phyloP scores from a whole-genome alignment of 2,113 vertebrate genomes.

The Halichoeres trimaculatus region DNA sequence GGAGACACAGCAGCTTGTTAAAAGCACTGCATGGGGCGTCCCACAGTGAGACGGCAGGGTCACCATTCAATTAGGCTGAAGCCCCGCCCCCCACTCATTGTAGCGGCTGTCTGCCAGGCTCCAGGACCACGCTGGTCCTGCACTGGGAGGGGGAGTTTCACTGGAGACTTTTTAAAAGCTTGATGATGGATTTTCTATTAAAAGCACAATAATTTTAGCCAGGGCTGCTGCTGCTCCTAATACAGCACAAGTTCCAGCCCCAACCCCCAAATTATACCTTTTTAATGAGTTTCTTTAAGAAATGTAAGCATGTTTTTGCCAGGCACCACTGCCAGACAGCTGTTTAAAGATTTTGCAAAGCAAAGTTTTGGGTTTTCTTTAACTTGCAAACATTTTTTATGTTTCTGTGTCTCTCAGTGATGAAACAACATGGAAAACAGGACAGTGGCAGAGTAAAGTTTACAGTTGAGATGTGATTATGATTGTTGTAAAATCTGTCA shows the following conservation, averaged over 20 bases:
- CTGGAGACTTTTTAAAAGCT: constrained; percentile 19
- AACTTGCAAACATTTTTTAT: too few relatives aligned
- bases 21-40: constrained; percentile 82
- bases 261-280: too few relatives aligned
- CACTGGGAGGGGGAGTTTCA: constrained; percentile 9
- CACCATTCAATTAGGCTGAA: constrained; percentile 79
- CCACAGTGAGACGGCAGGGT: constrained; percentile 77
- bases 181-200: constrained; percentile 17
- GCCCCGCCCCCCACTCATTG: constrained; percentile 59
- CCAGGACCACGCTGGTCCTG: constrained; percentile 48
- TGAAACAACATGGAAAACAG: too few relatives aligned
- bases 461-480: too few relatives aligned
- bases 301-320: too few relatives aligned
- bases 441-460: too few relatives aligned
- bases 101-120: constrained; percentile 66
- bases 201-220: not conserved
- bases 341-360: not conserved
- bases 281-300: too few relatives aligned
- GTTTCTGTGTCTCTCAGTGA: too few relatives aligned
- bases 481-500: too few relatives aligned
- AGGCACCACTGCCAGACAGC: too few relatives aligned
- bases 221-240: not conserved
- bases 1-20: constrained; percentile 83
- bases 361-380: too few relatives aligned
- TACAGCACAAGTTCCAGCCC: not conserved